Conservation (phyloP, 2,888 invertebrate species). For the Lutraria lutraria region DNA sequence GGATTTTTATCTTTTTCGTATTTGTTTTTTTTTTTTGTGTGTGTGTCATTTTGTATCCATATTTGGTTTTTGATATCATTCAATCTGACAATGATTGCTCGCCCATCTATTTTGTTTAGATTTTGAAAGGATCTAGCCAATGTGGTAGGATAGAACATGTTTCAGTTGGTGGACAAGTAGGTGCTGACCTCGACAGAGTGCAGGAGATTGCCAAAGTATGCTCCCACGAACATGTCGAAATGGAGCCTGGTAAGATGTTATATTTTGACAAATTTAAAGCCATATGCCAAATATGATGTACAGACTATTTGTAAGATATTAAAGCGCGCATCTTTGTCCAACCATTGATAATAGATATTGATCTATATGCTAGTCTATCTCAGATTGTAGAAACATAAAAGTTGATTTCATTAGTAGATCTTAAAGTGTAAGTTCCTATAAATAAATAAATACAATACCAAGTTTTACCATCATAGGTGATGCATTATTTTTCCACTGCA, state of each 20-base stretch:
- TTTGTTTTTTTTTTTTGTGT: no score
- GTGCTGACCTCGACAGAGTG: constrained; percentile 81
- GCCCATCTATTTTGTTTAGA: constrained; percentile 51
- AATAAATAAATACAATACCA: neutral
- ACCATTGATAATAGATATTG: no score
- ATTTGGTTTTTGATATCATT: no score
- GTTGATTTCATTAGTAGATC: no score
- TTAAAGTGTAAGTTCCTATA: no score
- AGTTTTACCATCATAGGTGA: constrained; percentile 78
- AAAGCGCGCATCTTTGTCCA: no score
- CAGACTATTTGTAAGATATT: neutral
- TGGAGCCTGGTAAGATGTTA: constrained; percentile 83
- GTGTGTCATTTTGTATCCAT: no score
- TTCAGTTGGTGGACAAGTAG: constrained; percentile 81
- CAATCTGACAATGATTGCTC: no score
- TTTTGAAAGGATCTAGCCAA: constrained; percentile 81
- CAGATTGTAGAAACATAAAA: no score
- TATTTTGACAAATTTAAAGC: no score
- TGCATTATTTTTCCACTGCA: constrained; percentile 84
- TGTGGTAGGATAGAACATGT: constrained; percentile 84
- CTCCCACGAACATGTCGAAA: constrained; percentile 79
- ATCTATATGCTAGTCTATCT: no score
- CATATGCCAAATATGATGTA: neutral
- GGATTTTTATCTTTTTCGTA: no score
- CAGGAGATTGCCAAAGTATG: constrained; percentile 77